Evolutionary conservation across 2,888 invertebrate species (phyloP), one percentile per base, ranked within the genome.

Genomic region (Mechanitis mazaeus): DNA sequence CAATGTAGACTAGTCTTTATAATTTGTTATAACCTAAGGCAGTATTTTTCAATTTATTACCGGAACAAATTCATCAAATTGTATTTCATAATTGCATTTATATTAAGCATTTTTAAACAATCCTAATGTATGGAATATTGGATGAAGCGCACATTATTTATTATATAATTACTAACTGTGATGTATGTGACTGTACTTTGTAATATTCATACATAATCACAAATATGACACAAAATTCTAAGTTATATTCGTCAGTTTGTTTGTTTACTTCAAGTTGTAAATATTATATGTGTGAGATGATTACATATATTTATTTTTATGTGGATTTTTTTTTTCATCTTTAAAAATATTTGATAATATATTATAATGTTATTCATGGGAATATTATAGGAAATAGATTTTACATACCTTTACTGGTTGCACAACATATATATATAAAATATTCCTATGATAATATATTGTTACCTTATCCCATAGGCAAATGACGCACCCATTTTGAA

Each of bases 301-400:
- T 89, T 90, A 89, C 84, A 89, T 84, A 86, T 85, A 85, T 88
- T 90, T 87, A 87, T 86, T 87, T 31, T 88, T 83, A 85, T 85
- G 85, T 87, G 71, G 69, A 71, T 76, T 75, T 79, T 75, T 77
- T 78, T 81, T 80, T 73, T 72, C 20, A 20, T 20, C 20, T 20
- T 20, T 20, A 1, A 20, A 20, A 20, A 20, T 20, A 20, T 20
- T 20, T 20, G 20, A 20, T 20, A 20, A 20, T 20, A 20, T 20
- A 20, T 20, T 20, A 20, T 20, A 20, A 20, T 20, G 20, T 20
- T 20, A 20, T 20, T 20, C 20, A 20, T 20, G 20, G 20, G 20
- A 20, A 20, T 20, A 20, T 20, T 20, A 20, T 20, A 20, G 20
- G 20, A 20, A 20, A 20, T 20, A 20, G 20, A 20, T 20, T 20